Evolutionary conservation across 1,140 invertebrate genomes (phyloP).

Genomic region (Achroia grisella): DNA sequence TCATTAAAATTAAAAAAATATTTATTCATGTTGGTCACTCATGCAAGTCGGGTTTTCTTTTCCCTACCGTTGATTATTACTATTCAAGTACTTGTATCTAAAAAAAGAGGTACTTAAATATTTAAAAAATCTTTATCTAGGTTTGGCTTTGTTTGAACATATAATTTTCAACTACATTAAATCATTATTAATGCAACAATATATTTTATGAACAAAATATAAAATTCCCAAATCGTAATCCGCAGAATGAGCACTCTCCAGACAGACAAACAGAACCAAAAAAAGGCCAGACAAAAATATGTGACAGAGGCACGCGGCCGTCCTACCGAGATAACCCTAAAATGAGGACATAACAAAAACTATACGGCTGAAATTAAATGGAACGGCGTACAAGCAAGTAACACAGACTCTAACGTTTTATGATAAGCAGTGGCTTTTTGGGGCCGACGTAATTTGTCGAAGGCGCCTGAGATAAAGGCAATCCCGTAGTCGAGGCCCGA

Average conservation of each 20-base stretch:
- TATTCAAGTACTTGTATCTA: no score
- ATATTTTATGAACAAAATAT: no score
- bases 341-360: slow-evolving; percentile 63
- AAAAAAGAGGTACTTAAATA: no score
- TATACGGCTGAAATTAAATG: slow-evolving; percentile 66
- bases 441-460: slow-evolving; percentile 65
- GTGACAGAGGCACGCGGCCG: slow-evolving; percentile 50
- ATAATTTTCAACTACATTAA: no score
- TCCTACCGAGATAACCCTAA: slow-evolving; percentile 55
- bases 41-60: no score
- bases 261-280: slow-evolving; percentile 14
- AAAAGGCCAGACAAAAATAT: slow-evolving; percentile 39
- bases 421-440: slow-evolving; percentile 60
- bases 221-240: neutral
- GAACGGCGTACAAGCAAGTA: slow-evolving; percentile 58
- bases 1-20: no score
- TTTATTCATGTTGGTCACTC: no score
- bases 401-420: slow-evolving; percentile 56
- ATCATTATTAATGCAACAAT: no score
- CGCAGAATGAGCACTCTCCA: slow-evolving; percentile 1
- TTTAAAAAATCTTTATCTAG: no score
- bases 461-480: slow-evolving; percentile 67
- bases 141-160: no score
- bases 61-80: no score
- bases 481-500: slow-evolving; percentile 28